Conservation (phyloP, 1,140 invertebrate genomes). For the Orussus abietinus region DNA sequence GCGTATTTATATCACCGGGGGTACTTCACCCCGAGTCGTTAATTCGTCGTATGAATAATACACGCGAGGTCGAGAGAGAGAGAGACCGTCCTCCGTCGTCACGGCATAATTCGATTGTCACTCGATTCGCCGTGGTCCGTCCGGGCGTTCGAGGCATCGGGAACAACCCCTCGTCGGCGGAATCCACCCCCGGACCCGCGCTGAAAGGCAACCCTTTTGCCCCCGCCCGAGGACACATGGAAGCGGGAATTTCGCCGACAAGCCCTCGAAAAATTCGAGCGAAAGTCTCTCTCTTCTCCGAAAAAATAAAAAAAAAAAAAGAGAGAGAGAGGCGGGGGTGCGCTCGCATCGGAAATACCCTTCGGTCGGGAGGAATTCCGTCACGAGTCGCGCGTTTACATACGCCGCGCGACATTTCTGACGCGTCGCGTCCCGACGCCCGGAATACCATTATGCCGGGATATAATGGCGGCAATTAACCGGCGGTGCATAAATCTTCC, state of each 20-base stretch:
- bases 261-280: no score
- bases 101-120: conserved; percentile 46
- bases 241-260: no score
- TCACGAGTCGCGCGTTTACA: conserved; percentile 22
- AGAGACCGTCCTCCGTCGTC: conserved; percentile 16
- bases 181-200: no score
- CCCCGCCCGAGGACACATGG: no score
- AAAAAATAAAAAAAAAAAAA: not conserved
- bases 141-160: conserved; percentile 13
- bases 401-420: not conserved
- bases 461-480: conserved; percentile 44
- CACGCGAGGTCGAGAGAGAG: conserved; percentile 13
- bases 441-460: conserved; percentile 40
- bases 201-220: no score
- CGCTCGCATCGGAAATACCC: conserved; percentile 9
- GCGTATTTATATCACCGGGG: conserved; percentile 10
- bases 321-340: conserved; percentile 7
- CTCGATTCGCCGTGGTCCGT: conserved; percentile 39
- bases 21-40: conserved; percentile 20
- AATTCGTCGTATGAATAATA: conserved; percentile 30
- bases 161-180: conserved; percentile 26
- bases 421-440: conserved; percentile 24
- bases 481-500: conserved; percentile 41
- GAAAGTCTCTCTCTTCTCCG: not conserved
- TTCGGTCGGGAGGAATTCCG: conserved; percentile 16